Conservation (phyloP, 1,140 invertebrate species). For the Periplaneta americana region DNA sequence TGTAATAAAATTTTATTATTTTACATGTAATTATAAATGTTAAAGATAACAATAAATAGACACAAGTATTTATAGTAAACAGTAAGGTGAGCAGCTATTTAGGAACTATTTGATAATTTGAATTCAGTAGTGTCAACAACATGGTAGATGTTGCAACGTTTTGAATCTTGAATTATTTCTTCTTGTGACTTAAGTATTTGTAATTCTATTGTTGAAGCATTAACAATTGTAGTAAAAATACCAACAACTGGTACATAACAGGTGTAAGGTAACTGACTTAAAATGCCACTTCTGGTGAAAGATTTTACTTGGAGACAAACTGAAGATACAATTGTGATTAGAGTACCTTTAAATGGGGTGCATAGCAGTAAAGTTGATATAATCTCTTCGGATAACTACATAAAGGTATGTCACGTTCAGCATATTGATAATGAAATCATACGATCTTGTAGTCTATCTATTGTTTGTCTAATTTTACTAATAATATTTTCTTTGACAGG, state of each 20-base stretch:
- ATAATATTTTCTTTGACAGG: slow-evolving; percentile 32
- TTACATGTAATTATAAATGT: too few relatives aligned
- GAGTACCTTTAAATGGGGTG: slow-evolving; percentile 47
- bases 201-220: neutral
- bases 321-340: slow-evolving; percentile 44
- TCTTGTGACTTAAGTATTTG: neutral
- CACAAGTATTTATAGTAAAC: too few relatives aligned
- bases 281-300: slow-evolving; percentile 65
- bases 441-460: neutral
- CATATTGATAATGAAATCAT: slow-evolving; percentile 3
- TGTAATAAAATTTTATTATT: too few relatives aligned
- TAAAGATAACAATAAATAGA: too few relatives aligned
- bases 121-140: neutral
- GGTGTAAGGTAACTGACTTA: neutral
- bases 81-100: too few relatives aligned
- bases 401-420: slow-evolving; percentile 41
- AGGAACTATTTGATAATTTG: too few relatives aligned
- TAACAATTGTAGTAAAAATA: neutral
- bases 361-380: slow-evolving; percentile 50
- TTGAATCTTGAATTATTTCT: neutral
- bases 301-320: slow-evolving; percentile 65
- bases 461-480: neutral
- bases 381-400: slow-evolving; percentile 53
- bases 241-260: neutral
- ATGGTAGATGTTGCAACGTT: neutral